Evolutionary conservation across 1,140 invertebrate species (phyloP).

Genomic region (Neodiprion virginianus): DNA sequence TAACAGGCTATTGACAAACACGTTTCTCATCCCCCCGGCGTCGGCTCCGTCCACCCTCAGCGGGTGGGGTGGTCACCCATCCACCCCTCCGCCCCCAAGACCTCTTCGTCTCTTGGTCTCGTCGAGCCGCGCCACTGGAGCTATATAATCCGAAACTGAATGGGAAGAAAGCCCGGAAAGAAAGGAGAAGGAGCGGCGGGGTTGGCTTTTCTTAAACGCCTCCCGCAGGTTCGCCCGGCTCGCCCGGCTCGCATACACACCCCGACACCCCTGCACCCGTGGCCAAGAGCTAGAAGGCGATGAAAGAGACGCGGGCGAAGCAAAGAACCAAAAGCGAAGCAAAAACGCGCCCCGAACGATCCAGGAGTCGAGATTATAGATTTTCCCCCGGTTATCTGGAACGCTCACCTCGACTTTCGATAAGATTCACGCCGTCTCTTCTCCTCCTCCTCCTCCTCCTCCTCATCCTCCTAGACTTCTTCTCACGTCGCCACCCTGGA

Average conservation of each 20-base stretch:
- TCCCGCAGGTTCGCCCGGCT: background rate
- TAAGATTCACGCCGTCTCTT: too few species aligned
- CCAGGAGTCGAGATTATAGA: too few species aligned
- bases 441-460: too few species aligned
- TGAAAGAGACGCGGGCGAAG: too few species aligned
- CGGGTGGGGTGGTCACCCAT: background rate
- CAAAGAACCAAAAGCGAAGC: too few species aligned
- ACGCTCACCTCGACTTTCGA: too few species aligned
- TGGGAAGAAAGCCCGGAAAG: slow-evolving; percentile 36
- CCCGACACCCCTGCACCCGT: slow-evolving; percentile 20
- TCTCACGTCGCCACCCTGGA: too few species aligned
- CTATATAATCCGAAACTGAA: slow-evolving; percentile 33
- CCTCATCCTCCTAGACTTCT: too few species aligned
- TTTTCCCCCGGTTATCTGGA: too few species aligned
- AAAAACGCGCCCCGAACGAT: too few species aligned
- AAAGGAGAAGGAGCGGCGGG: slow-evolving; percentile 32
- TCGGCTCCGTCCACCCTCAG: slow-evolving; percentile 6
- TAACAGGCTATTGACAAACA: slow-evolving; percentile 63
- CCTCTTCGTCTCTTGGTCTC: slow-evolving; percentile 8
- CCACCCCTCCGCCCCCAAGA: background rate
- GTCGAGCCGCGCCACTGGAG: slow-evolving; percentile 18
- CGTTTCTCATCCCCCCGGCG: slow-evolving; percentile 42
- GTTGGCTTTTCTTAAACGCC: slow-evolving; percentile 43
- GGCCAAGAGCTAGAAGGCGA: too few species aligned
- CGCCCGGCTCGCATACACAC: slow-evolving; percentile 31